Evolutionary conservation across 1,140 invertebrate species (phyloP).

Genomic region (Agrypnia vestita): DNA sequence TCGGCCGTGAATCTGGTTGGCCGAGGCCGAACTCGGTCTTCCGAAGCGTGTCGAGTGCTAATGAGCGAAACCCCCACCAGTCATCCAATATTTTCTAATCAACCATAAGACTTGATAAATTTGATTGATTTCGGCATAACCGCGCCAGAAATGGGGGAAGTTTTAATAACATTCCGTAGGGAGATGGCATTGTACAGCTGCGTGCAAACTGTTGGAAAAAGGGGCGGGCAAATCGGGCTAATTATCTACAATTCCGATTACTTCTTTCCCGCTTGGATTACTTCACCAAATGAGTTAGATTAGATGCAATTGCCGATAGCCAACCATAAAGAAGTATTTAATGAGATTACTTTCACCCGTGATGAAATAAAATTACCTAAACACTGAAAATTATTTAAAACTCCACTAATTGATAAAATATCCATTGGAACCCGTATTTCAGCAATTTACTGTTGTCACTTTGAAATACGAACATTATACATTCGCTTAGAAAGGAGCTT

Average conservation of each 20-base stretch:
- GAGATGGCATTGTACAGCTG: constrained; percentile 34
- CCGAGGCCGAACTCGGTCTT: constrained; percentile 9
- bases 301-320: constrained; percentile 12
- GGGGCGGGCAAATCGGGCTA: constrained; percentile 5
- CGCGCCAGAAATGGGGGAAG: constrained; percentile 32
- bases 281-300: background rate
- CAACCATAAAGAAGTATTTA: background rate
- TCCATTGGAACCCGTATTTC: too few relatives aligned
- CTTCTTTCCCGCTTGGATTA: background rate
- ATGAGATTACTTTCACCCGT: too few relatives aligned
- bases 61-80: constrained; percentile 36
- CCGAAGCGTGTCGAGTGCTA: constrained; percentile 38
- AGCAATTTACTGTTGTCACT: too few relatives aligned
- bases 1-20: background rate
- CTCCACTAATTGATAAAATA: too few relatives aligned
- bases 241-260: constrained; percentile 40
- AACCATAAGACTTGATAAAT: constrained; percentile 38
- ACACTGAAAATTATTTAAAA: too few relatives aligned
- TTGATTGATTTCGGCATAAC: constrained; percentile 43
- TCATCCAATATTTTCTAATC: constrained; percentile 31
- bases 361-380: too few relatives aligned
- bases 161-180: constrained; percentile 35
- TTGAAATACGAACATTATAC: too few relatives aligned
- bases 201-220: constrained; percentile 29
- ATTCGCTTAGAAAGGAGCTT: too few relatives aligned